Percentiles rank a stretch among this genome's conserved stretches.
These are phyloP conservation scores for Aspidoscelis tigris DNA, from an alignment of 2,113 vertebrate species.

Conservation along the genomic window DNA sequence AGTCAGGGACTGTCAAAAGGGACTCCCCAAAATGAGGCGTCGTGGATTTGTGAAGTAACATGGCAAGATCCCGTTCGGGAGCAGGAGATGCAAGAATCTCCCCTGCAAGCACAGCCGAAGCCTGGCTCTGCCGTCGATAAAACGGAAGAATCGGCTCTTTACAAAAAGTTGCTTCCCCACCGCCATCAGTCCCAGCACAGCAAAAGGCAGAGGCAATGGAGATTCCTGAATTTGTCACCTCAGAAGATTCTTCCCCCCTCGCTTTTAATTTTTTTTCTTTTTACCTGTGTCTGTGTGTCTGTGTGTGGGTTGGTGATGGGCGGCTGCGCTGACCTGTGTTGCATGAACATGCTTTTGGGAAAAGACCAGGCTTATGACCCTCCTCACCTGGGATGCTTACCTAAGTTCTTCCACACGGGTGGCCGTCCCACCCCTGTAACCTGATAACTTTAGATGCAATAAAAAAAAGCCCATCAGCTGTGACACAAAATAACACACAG, in stretches of 20 bases:
- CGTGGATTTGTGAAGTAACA: background rate
- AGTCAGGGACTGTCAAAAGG: no score
- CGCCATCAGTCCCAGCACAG: background rate
- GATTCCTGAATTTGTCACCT: background rate
- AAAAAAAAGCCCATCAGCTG: slow-evolving; percentile 1
- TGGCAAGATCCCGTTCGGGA: background rate
- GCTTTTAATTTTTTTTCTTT: no score
- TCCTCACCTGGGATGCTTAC: background rate
- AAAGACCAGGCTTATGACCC: background rate
- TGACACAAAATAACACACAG: slow-evolving; percentile 25
- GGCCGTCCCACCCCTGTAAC: background rate
- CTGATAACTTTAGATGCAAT: slow-evolving; percentile 53
- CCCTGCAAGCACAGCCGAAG: background rate
- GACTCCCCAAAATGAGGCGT: background rate
- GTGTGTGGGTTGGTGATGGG: no score
- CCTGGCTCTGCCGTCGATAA: background rate
- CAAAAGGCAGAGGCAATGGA: background rate
- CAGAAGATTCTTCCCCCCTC: no score
- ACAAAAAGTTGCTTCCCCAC: slow-evolving; percentile 46
- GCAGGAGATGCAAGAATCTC: slow-evolving; percentile 31
- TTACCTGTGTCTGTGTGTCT: background rate
- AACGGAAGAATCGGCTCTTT: background rate
- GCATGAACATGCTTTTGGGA: background rate
- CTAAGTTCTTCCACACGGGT: slow-evolving; percentile 64
- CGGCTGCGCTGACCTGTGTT: background rate